Percentiles rank a stretch among this genome's conserved stretches.
phyloP scores from a whole-genome alignment of 2,888 invertebrate genomes.

The Drosophila mayaguana region DNA sequence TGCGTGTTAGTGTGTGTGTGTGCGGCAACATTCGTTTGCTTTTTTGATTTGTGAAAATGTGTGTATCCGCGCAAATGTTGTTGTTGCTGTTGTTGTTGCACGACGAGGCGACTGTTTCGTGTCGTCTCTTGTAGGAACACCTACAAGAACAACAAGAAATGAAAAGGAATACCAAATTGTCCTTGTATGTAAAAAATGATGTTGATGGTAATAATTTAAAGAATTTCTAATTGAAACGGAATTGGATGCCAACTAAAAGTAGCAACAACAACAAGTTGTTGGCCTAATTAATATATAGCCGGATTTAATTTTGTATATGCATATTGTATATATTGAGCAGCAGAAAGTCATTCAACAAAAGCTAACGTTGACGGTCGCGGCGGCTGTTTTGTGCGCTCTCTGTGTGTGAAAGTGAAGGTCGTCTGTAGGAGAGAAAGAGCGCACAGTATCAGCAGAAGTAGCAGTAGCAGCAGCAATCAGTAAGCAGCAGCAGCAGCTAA shows the following conservation, averaged over 20 bases:
- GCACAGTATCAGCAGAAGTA: slow-evolving; percentile 44
- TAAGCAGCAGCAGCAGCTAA: slow-evolving; percentile 36
- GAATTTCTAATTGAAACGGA: slow-evolving; percentile 31
- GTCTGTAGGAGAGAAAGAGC: slow-evolving; percentile 76
- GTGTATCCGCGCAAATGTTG: slow-evolving; percentile 74
- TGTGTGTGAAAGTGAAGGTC: slow-evolving; percentile 72
- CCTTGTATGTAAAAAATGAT: slow-evolving; percentile 57
- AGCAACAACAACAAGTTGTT: slow-evolving; percentile 50
- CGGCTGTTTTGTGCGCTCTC: slow-evolving; percentile 31
- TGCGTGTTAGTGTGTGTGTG: slow-evolving; percentile 45
- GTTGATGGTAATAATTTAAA: slow-evolving; percentile 25
- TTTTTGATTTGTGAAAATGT: slow-evolving; percentile 82
- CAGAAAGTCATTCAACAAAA: slow-evolving; percentile 53
- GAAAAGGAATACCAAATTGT: slow-evolving; percentile 41
- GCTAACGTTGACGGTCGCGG: slow-evolving; percentile 47
- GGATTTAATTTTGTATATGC: slow-evolving; percentile 49
- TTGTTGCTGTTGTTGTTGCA: slow-evolving; percentile 53
- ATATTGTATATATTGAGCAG: slow-evolving; percentile 13
- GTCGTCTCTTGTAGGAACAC: slow-evolving; percentile 35
- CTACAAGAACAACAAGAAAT: slow-evolving; percentile 19
- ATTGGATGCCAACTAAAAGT: slow-evolving; percentile 25
- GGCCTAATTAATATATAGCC: slow-evolving; percentile 60
- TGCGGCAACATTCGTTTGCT: slow-evolving; percentile 67
- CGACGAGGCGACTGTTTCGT: slow-evolving; percentile 32
- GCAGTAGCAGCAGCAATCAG: slow-evolving; percentile 14